Base-by-base conservation (phyloP, 2,888 invertebrate species). In the Scaptomyza polygonia region DNA sequence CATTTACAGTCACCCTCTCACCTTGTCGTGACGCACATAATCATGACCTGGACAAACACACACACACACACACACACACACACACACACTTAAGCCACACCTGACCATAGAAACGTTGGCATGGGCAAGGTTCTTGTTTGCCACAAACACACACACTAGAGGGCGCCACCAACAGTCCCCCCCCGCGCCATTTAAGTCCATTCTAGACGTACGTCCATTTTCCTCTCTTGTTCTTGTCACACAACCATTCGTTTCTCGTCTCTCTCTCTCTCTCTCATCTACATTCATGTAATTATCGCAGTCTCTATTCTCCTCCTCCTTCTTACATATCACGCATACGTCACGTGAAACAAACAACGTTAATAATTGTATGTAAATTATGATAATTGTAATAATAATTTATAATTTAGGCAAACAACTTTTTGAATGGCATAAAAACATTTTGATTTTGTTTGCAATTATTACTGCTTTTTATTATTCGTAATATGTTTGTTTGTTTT, bases 261-360 rank as follows among this genome's bases (percentile, higher is more conserved):
- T 5, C 32, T 21, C n/a, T 18, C 40, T 1, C 18, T 43, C 32
- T 5, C 32, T 21, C n/a, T 18, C 40, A 40, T 29, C 8, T 8
- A 14, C 25, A 18, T 16, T 48, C 45, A 59, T 49, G 49, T 45
- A 43, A 21, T 27, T 64, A 70, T 70, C 47, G 58, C 27, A 52
- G 53, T 64, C 42, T 43, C 34, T 21, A 34, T 69, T 68, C 52
- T 1, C 7, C 36, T n/a, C 6, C 34, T n/a, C 5, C n/a, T n/a
- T 6, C 34, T 12, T 1, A 12, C 14, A 36, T 14, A 63, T 69
- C 69, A 63, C 79, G 65, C 66, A 79, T 82, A 67, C 79, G 77
- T 70, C 80, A 67, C 68, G 80, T 71, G 73, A 79, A 40, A 6
- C n/a, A 45, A 57, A 39, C 8, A 36, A 30, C 45, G 58, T 54